Evolutionary conservation across 2,113 vertebrate species (phyloP).

Genomic region (Dolichotis patagonum): DNA sequence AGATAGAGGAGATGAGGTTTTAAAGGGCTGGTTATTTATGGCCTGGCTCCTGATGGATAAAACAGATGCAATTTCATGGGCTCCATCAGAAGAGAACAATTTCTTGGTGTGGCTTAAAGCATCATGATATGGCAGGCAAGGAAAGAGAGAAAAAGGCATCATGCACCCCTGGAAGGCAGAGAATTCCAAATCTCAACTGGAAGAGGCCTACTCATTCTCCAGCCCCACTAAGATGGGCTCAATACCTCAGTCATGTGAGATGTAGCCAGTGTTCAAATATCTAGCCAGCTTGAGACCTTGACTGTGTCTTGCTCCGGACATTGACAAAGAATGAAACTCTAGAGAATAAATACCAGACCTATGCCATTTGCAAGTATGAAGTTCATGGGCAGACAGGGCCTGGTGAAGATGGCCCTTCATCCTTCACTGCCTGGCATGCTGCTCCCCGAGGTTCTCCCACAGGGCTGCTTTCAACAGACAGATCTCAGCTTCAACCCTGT

Average conservation of each 20-base stretch:
- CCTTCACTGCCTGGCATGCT: neutral
- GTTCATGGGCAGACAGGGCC: neutral
- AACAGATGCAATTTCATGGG: slow-evolving; percentile 78
- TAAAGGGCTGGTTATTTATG: slow-evolving; percentile 80
- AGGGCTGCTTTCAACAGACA: neutral
- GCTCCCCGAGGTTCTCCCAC: neutral
- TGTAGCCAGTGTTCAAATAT: neutral
- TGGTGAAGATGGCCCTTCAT: neutral
- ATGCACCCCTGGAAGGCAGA: neutral
- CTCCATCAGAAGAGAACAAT: slow-evolving; percentile 60
- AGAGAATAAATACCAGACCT: neutral
- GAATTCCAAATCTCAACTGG: neutral
- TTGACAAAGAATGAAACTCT: neutral
- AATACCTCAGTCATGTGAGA: neutral
- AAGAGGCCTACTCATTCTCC: neutral
- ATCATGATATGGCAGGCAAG: neutral
- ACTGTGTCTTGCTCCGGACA: neutral
- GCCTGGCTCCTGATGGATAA: slow-evolving; percentile 73
- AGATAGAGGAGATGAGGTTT: slow-evolving; percentile 74
- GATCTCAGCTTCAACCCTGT: neutral
- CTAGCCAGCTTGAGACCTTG: neutral
- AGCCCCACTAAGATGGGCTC: neutral
- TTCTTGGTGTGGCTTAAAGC: slow-evolving; percentile 55
- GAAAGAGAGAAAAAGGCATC: neutral
- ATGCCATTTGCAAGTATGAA: neutral